Percentiles rank a stretch among this genome's conserved stretches.
Conservation (phyloP, 2,888 invertebrate genomes). For the Tiliacea citrago region DNA sequence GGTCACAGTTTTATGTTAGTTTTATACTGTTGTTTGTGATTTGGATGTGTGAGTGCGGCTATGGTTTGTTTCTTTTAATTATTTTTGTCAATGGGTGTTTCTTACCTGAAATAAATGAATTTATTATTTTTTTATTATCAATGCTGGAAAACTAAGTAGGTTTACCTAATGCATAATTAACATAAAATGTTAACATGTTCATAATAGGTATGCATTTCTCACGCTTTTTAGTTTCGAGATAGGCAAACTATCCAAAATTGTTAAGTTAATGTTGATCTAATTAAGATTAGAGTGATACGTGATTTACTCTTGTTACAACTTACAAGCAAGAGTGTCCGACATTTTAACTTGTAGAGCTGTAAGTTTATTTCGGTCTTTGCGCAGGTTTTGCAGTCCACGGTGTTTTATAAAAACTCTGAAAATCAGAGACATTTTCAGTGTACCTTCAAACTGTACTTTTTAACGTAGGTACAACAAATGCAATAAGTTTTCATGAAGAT, state of each 20-base stretch:
- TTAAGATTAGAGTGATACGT: conserved; percentile 46
- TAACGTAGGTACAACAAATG: neutral
- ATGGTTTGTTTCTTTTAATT: no score
- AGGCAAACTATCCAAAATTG: conserved; percentile 41
- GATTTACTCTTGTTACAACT: conserved; percentile 18
- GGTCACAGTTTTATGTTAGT: no score
- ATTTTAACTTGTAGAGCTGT: neutral
- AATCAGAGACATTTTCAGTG: neutral
- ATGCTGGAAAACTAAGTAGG: conserved; percentile 17
- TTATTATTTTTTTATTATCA: no score
- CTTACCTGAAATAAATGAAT: no score
- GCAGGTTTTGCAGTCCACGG: neutral
- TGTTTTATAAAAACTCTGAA: neutral
- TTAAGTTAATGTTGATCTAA: conserved; percentile 53
- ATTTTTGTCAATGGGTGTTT: no score
- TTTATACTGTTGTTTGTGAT: no score
- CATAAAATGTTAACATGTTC: conserved; percentile 45
- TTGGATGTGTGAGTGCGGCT: no score
- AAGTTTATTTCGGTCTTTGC: conserved; percentile 3
- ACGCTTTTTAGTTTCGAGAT: conserved; percentile 55
- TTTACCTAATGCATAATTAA: conserved; percentile 30
- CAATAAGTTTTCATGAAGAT: neutral
- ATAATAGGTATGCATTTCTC: conserved; percentile 51
- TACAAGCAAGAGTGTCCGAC: conserved; percentile 6
- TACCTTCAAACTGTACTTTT: neutral